Evolutionary conservation across 2,888 invertebrate species (phyloP), one percentile per base, ranked within the genome.

Genomic region (Notodonta ziczac): DNA sequence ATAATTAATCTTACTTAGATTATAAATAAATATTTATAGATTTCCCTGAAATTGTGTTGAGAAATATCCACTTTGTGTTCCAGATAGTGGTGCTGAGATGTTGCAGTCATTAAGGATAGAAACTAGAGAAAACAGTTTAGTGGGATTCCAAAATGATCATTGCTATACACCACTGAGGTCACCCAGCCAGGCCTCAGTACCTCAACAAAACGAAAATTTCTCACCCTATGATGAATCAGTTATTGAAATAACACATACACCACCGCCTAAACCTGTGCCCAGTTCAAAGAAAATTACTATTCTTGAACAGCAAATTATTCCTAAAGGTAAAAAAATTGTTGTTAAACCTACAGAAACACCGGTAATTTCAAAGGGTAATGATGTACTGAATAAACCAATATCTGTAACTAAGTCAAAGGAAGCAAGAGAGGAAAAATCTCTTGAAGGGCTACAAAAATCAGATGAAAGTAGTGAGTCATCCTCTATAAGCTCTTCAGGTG

Each of bases 121-220:
- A 76, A 93, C 93, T 58, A 83, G 93, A 72, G 94, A 94, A 73
- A 93, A 93, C 56, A 94, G 93, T 78, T 91, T 95, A 62, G 94
- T 95, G 76, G 95, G 96, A 5, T 95, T 96, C 73, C 95, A 95
- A 78, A 95, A 97, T 90, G 97, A 97, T 85, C 97, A 97, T 81
- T 97, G 97, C 81, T 97, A 97, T 73, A 97, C 97, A 54, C 95
- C 96, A 55, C 94, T 95, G 48, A 96, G 95, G 44, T 96, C 96
- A 61, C 95, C 96, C 42, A 94, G 94, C 75, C 95, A 94, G 77
- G 84, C 82, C n/a, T n/a, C n/a, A 61, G 56, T 83, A 66, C 86
- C 91, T 62, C 88, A 88, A 67, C 82, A 76, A 61, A 88, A 72
- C 81, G 91, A 91, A 39, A 82, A 72, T 66, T 83, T 84, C 67